These are phyloP conservation scores for Oxyruncus cristatus DNA, from an alignment of 2,113 vertebrate genomes.

Conservation along the genomic window DNA sequence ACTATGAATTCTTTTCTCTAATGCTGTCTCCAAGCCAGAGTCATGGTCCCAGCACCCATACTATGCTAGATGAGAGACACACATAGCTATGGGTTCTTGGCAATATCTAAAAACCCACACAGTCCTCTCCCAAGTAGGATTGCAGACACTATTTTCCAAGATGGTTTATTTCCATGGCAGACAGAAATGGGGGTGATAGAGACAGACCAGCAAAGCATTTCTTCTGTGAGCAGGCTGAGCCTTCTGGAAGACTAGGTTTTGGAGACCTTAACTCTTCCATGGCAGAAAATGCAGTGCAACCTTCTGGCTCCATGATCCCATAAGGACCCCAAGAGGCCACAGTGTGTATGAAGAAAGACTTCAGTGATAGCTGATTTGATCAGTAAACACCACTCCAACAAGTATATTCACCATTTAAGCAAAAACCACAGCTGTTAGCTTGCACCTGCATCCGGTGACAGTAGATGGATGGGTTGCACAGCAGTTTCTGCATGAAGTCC, in stretches of 20 bases:
- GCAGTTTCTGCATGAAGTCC: neutral
- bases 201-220: neutral
- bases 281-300: neutral
- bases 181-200: neutral
- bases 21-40: neutral
- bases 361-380: neutral
- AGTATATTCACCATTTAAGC: neutral
- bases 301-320: neutral
- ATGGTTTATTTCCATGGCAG: neutral
- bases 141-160: neutral
- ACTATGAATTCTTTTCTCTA: neutral
- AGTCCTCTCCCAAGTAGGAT: neutral
- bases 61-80: neutral
- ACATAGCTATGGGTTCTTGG: neutral
- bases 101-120: neutral
- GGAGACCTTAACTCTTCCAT: neutral
- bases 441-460: neutral
- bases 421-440: fast-evolving
- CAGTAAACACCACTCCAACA: neutral
- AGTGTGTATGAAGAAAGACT: neutral
- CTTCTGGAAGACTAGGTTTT: neutral
- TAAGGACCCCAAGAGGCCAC: neutral
- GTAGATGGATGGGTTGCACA: neutral
- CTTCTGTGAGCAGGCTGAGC: neutral
- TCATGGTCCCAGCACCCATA: neutral